phyloP scores from a whole-genome alignment of 2,113 vertebrate genomes.

The Chloropsis cyanopogon region DNA sequence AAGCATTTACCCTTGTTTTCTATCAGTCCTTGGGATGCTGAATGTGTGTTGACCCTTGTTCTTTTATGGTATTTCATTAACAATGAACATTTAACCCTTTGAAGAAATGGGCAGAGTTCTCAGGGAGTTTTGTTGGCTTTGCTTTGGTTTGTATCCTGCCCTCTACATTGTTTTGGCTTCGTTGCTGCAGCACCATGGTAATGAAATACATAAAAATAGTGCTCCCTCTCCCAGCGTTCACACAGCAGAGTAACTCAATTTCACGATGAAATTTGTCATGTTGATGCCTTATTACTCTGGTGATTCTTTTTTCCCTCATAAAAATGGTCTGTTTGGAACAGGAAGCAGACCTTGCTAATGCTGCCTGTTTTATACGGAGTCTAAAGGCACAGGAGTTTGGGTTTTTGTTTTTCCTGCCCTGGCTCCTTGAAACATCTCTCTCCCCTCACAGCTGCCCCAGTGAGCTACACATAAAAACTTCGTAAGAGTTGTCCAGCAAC shows the following conservation, averaged over 20 bases:
- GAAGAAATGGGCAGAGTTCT: background rate
- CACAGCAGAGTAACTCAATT: background rate
- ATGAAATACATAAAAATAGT: background rate
- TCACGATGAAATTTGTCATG: background rate
- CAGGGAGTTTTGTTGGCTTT: background rate
- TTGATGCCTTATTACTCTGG: background rate
- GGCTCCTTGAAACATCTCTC: background rate
- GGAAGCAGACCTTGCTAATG: background rate
- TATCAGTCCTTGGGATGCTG: background rate
- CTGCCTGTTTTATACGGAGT: background rate
- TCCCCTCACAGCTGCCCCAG: background rate
- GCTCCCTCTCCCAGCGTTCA: background rate
- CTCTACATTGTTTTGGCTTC: background rate
- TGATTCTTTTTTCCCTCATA: background rate
- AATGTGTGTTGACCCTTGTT: background rate
- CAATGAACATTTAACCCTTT: background rate
- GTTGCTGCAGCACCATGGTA: background rate
- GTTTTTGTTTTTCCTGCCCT: background rate
- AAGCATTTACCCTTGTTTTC: background rate
- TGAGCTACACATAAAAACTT: background rate
- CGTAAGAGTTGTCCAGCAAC: background rate
- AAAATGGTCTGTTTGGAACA: background rate
- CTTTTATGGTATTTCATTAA: background rate
- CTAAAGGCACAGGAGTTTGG: background rate
- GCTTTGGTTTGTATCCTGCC: background rate